Evolutionary conservation across 2,113 vertebrate species (phyloP).

Genomic region (Rhabdornis inornatus): DNA sequence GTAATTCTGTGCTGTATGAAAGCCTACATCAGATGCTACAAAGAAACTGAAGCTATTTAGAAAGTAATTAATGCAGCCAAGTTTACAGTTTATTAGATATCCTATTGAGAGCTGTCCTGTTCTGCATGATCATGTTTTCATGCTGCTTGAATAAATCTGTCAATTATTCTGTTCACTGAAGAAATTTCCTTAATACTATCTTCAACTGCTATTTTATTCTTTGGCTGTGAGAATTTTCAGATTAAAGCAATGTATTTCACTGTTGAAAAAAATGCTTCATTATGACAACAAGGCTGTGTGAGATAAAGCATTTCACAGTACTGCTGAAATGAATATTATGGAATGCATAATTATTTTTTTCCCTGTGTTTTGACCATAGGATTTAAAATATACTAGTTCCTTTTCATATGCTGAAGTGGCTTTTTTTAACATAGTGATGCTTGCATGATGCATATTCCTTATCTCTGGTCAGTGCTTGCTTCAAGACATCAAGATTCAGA

Average conservation of each 20-base stretch:
- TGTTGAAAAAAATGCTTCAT: background rate
- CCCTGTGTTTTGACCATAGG: background rate
- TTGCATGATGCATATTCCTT: background rate
- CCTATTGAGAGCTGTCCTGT: background rate
- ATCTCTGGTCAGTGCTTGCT: background rate
- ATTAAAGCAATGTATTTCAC: background rate
- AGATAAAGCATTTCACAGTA: background rate
- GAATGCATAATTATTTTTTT: background rate
- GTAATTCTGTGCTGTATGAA: background rate
- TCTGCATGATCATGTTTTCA: background rate
- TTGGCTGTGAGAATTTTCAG: background rate
- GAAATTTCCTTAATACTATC: background rate
- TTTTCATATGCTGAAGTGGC: background rate
- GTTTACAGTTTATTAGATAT: conserved; percentile 12
- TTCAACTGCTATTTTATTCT: background rate
- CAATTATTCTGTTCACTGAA: conserved; percentile 11
- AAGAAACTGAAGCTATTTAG: background rate
- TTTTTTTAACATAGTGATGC: background rate
- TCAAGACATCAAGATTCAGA: conserved; percentile 9
- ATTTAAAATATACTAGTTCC: background rate
- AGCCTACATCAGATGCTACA: background rate
- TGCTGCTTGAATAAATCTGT: conserved; percentile 10
- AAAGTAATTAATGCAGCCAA: conserved; percentile 12
- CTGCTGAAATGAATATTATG: background rate
- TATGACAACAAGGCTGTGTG: background rate